Percentiles rank a stretch among this genome's conserved stretches.
These are phyloP conservation scores for Stramonita haemastoma DNA, from an alignment of 2,888 invertebrate genomes.

Conservation along the genomic window DNA sequence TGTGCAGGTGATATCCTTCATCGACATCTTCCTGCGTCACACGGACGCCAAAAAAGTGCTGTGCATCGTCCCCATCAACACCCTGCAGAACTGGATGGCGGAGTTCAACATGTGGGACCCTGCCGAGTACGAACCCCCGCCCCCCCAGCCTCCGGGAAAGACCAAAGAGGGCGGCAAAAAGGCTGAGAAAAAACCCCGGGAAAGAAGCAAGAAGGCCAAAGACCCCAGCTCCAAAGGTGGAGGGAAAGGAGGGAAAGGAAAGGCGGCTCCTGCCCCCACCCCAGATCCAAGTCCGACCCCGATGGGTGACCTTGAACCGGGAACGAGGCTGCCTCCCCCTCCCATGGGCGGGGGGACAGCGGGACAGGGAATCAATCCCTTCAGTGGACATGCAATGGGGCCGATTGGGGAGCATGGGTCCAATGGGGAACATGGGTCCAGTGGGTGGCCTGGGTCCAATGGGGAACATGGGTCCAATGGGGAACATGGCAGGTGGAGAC, in stretches of 20 bases:
- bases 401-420: conserved; percentile 3
- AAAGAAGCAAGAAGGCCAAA: conserved; percentile 28
- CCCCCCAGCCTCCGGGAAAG: conserved; percentile 31
- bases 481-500: neutral
- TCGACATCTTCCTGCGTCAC: conserved; percentile 94
- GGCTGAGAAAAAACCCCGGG: conserved; percentile 21
- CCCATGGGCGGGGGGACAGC: conserved; percentile 8
- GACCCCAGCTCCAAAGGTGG: neutral
- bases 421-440: conserved; percentile 7
- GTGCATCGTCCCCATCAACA: conserved; percentile 99
- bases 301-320: neutral
- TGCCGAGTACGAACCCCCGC: conserved; percentile 51
- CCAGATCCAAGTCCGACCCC: neutral
- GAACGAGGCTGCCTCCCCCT: neutral
- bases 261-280: neutral
- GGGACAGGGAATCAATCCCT: neutral
- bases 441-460: neutral
- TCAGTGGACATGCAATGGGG: conserved; percentile 12
- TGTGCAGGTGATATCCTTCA: conserved; percentile 89
- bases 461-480: conserved; percentile 23
- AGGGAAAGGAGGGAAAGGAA: conserved; percentile 14
- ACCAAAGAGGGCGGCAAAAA: neutral
- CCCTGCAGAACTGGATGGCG: conserved; percentile 97
- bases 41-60: conserved; percentile 92
- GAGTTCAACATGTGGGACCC: conserved; percentile 99